Evolutionary conservation across 2,888 invertebrate species (phyloP).

Genomic region (Callosobruchus maculatus): DNA sequence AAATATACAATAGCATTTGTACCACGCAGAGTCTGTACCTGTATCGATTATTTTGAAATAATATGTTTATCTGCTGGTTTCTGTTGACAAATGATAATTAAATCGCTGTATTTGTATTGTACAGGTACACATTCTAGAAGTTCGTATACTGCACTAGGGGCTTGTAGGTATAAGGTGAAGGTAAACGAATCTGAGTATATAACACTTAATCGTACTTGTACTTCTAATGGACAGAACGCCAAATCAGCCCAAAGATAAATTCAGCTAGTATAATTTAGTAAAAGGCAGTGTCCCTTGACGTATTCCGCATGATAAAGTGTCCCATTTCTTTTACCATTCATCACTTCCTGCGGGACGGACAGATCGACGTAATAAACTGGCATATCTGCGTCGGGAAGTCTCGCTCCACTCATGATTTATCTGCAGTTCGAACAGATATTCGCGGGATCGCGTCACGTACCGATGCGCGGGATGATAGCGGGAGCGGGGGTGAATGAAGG

Average conservation of each 20-base stretch:
- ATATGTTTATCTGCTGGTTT: no score
- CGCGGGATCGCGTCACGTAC: slow-evolving; percentile 45
- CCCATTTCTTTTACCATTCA: slow-evolving; percentile 21
- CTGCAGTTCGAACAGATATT: slow-evolving; percentile 45
- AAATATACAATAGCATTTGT: no score
- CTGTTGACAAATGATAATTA: no score
- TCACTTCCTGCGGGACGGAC: slow-evolving; percentile 22
- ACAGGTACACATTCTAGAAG: no score
- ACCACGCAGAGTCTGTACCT: no score
- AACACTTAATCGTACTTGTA: no score
- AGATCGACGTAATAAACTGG: slow-evolving; percentile 38
- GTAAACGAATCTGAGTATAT: no score
- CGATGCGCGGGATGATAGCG: neutral
- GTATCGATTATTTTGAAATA: no score
- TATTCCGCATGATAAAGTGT: slow-evolving; percentile 19
- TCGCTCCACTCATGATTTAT: slow-evolving; percentile 44
- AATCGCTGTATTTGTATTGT: no score
- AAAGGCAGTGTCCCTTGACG: neutral
- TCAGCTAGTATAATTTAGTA: neutral
- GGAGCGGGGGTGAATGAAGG: neutral
- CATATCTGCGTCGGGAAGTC: slow-evolving; percentile 38
- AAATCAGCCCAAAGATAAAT: neutral
- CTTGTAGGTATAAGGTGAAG: no score
- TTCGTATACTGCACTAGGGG: no score
- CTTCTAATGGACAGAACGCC: no score